Conservation (phyloP, 1,140 invertebrate genomes). For the Papilio dardanus region DNA sequence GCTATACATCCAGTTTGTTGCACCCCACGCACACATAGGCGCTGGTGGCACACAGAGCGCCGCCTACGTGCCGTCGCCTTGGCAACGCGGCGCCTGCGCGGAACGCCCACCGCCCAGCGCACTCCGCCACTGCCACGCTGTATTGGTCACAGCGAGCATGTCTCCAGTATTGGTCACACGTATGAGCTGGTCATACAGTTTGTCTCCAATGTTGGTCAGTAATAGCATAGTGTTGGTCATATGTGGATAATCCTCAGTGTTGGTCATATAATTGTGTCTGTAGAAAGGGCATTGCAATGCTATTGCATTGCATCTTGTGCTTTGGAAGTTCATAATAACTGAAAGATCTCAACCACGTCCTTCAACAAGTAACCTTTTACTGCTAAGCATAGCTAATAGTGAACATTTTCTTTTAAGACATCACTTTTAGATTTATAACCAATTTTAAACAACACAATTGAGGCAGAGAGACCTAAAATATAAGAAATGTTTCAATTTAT, state of each 20-base stretch:
- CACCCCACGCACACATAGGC: conserved; percentile 56
- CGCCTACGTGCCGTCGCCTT: conserved; percentile 77
- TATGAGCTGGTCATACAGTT: conserved; percentile 37
- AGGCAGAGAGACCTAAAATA: too few relatives aligned
- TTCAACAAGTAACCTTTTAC: too few relatives aligned
- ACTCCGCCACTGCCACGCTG: conserved; percentile 41
- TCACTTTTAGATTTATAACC: too few relatives aligned
- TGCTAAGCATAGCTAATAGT: neutral
- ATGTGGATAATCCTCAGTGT: neutral
- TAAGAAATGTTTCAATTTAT: too few relatives aligned
- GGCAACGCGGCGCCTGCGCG: conserved; percentile 79
- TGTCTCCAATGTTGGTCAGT: neutral
- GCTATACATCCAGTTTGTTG: conserved; percentile 37
- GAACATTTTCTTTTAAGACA: too few relatives aligned
- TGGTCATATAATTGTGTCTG: neutral
- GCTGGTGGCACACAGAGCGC: conserved; percentile 52
- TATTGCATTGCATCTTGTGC: neutral
- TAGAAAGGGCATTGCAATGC: too few relatives aligned
- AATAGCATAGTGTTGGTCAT: neutral
- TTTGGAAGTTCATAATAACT: neutral
- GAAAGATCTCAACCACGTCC: neutral
- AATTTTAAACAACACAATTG: too few relatives aligned
- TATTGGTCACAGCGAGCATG: conserved; percentile 23
- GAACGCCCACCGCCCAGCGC: conserved; percentile 64
- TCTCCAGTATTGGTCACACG: conserved; percentile 38